Evolutionary conservation across 2,888 invertebrate genomes (phyloP).

Genomic region (Phengaris arion): DNA sequence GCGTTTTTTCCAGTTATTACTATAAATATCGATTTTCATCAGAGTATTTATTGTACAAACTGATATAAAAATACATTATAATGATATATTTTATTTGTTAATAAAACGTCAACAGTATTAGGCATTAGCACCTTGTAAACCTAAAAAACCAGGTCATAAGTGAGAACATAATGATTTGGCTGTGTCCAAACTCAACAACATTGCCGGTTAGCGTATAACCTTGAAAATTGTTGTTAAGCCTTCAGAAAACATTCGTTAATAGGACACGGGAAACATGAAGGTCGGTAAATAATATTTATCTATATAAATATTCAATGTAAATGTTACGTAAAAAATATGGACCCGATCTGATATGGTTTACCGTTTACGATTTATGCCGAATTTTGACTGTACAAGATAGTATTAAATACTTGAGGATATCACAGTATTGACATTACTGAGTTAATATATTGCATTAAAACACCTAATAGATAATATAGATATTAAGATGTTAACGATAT

Average conservation of each 20-base stretch:
- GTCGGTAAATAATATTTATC: constrained; percentile 37
- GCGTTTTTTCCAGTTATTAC: too few species aligned
- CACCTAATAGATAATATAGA: too few species aligned
- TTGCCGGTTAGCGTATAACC: constrained; percentile 32
- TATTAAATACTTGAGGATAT: too few species aligned
- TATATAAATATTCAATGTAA: constrained; percentile 25
- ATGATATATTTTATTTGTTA: not conserved
- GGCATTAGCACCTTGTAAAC: not conserved
- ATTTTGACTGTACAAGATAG: not conserved
- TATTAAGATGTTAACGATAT: too few species aligned
- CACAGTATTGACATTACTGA: too few species aligned
- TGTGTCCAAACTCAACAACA: not conserved
- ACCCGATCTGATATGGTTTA: constrained; percentile 5
- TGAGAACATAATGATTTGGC: not conserved
- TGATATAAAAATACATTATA: too few species aligned
- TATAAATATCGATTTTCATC: too few species aligned
- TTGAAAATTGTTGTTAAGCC: constrained; percentile 30
- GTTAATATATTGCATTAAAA: too few species aligned
- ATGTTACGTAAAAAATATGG: constrained; percentile 9
- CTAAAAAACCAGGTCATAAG: constrained; percentile 15
- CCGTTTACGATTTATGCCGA: not conserved
- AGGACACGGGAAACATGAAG: constrained; percentile 49
- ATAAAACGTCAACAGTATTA: not conserved
- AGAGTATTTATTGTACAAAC: too few species aligned
- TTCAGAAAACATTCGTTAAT: constrained; percentile 40